Base-by-base conservation (phyloP, 2,888 invertebrate species). In the Ceriagrion tenellum region DNA sequence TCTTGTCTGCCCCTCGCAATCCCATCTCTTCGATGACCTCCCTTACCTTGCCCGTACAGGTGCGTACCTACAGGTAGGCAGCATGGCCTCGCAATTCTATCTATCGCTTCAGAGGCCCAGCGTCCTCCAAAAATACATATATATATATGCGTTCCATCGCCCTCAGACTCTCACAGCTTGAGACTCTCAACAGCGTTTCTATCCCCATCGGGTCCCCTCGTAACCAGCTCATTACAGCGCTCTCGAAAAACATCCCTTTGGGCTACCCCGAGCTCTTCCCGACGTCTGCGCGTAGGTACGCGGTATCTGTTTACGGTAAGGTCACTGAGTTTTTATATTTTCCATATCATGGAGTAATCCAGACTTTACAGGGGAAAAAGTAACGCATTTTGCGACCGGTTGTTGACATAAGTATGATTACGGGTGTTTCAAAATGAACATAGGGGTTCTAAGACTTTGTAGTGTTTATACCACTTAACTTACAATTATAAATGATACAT, bases 51-150 rank as follows among this genome's bases (percentile, higher is more conserved):
- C 90, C 56, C 59, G 30, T 59, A 26, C 59, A 59, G 26, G 47
- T 93, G 93, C 63, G 69, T 91, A 91, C n/a, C n/a, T n/a, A n/a
- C 90, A 23, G 93, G 47, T 26, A 47, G 93, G 69, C 40, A 81
- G 18, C 20, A 16, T 35, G 30, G 35, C 30, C 35, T 35, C 35
- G 13, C 81, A 13, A 81, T 81, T 81, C 35, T 13, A 81, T 81
- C 81, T 30, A 47, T 47, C 47, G 47, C 47, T 8, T 26, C 35
- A 18, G 13, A 26, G 81, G n/a, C 23, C 16, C 81, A 13, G 16
- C 13, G 81, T 30, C 18, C 13, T 35, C 35, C 16, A 18, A 35
- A 35, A 69, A 69, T 18, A 69, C 0, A 69, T 69, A 69, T 16
- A 59, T 20, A 20, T 59, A 16, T 59, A 20, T 59, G 47, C n/a